Evolutionary conservation across 2,888 invertebrate species (phyloP).

Genomic region (Andricus quercusramuli): DNA sequence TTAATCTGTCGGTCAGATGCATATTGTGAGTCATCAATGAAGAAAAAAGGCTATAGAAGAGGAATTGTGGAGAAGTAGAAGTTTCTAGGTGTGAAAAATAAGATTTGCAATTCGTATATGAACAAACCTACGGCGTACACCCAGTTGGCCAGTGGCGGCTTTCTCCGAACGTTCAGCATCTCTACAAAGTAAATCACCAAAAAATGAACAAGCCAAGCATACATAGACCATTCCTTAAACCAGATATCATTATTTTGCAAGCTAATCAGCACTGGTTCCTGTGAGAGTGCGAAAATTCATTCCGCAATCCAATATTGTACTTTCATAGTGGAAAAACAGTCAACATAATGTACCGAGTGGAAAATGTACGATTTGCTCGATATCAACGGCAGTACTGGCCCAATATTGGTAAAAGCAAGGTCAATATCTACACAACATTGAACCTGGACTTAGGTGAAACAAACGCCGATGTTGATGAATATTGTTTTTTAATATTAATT

Average conservation of each 20-base stretch:
- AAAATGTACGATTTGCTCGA: too few species aligned
- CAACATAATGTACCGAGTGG: neutral
- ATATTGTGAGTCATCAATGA: neutral
- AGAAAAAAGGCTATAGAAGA: neutral
- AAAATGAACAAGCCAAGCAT: slow-evolving; percentile 64
- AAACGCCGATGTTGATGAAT: too few species aligned
- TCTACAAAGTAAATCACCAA: slow-evolving; percentile 74
- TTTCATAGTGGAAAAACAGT: neutral
- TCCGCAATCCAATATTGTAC: slow-evolving; percentile 37
- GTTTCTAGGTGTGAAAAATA: neutral
- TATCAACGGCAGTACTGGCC: too few species aligned
- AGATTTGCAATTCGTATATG: slow-evolving; percentile 39
- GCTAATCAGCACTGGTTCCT: neutral
- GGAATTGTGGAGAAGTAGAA: neutral
- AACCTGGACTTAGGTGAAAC: too few species aligned
- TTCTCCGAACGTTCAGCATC: slow-evolving; percentile 71
- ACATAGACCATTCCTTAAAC: slow-evolving; percentile 48
- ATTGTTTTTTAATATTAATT: too few species aligned
- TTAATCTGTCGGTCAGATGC: too few species aligned
- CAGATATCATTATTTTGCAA: slow-evolving; percentile 17
- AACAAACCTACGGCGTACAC: slow-evolving; percentile 74
- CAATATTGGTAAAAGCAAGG: too few species aligned
- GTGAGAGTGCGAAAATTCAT: slow-evolving; percentile 32
- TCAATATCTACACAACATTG: too few species aligned
- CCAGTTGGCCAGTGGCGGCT: slow-evolving; percentile 66